Evolutionary conservation across 2,797 vertebrate species (phyloP).

Genomic region (Coranthus polyacanthus): DNA sequence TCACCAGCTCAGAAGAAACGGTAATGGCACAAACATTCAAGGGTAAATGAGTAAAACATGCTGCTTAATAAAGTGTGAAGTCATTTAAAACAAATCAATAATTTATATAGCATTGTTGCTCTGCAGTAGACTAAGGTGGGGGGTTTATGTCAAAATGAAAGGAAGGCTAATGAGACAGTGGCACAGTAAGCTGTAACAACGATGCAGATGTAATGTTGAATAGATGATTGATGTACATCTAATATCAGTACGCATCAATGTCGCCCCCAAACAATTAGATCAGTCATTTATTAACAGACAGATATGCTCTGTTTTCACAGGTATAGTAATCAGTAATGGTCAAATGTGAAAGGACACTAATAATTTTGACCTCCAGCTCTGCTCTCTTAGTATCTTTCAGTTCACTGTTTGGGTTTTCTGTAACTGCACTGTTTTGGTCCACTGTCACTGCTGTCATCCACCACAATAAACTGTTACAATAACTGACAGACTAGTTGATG

Average conservation of each 20-base stretch:
- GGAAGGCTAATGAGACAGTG: constrained; percentile 7
- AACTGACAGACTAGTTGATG: too few species aligned
- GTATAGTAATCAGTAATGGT: too few species aligned
- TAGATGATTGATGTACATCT: constrained; percentile 7
- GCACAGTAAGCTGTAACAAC: constrained; percentile 1
- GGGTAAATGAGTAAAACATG: neutral
- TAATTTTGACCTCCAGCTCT: too few species aligned
- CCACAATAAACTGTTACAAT: too few species aligned
- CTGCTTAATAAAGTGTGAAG: neutral
- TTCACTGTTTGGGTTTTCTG: too few species aligned
- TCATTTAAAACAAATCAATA: constrained; percentile 1
- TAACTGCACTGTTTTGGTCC: too few species aligned
- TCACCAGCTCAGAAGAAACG: neutral
- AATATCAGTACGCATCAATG: too few species aligned
- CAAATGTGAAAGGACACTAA: too few species aligned
- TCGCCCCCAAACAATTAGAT: constrained; percentile 1
- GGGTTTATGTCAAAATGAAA: constrained; percentile 1
- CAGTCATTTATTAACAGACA: neutral
- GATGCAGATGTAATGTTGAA: neutral
- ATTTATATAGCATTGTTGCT: neutral
- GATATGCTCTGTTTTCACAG: neutral
- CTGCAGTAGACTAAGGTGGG: neutral
- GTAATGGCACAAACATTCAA: constrained; percentile 6
- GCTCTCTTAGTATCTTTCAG: too few species aligned
- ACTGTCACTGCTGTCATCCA: too few species aligned